These are phyloP conservation scores for Drosophila malerkotliana DNA, from an alignment of 1,140 invertebrate species.

Conservation along the genomic window DNA sequence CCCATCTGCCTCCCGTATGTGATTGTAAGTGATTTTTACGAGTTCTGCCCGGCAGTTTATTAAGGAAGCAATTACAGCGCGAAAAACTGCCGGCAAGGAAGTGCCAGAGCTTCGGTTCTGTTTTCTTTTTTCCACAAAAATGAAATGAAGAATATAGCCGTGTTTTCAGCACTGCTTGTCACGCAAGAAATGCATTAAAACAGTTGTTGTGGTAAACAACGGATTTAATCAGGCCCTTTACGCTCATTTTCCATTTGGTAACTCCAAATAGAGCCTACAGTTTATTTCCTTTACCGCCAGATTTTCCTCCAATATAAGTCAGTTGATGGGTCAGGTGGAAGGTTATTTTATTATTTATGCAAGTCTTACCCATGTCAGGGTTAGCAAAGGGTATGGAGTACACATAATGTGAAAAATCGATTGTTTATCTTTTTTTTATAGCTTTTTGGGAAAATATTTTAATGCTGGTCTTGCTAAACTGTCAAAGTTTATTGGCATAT, in stretches of 20 bases:
- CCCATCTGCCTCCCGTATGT: conserved; percentile 31
- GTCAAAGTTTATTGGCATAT: too few species aligned
- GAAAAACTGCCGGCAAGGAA: conserved; percentile 5
- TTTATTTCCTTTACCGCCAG: background rate
- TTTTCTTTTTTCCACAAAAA: background rate
- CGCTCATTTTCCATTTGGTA: conserved; percentile 3
- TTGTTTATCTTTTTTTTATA: too few species aligned
- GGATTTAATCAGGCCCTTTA: conserved; percentile 31
- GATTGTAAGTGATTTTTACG: conserved; percentile 73
- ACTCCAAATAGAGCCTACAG: background rate
- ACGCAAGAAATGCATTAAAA: conserved; percentile 52
- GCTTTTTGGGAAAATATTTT: too few species aligned
- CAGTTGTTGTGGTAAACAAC: conserved; percentile 11
- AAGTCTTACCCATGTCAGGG: background rate
- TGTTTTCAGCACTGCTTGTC: conserved; percentile 36
- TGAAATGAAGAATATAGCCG: conserved; percentile 14
- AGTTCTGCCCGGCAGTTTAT: conserved; percentile 49
- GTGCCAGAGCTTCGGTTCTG: conserved; percentile 4
- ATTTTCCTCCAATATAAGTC: background rate
- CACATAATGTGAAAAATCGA: too few species aligned
- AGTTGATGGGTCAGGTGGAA: background rate
- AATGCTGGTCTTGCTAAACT: too few species aligned
- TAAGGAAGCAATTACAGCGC: conserved; percentile 61
- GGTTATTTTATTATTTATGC: conserved; percentile 1
- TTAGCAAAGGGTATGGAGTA: background rate